Base-by-base conservation (phyloP, 2,888 invertebrate genomes). In the Strigamia maritima region DNA sequence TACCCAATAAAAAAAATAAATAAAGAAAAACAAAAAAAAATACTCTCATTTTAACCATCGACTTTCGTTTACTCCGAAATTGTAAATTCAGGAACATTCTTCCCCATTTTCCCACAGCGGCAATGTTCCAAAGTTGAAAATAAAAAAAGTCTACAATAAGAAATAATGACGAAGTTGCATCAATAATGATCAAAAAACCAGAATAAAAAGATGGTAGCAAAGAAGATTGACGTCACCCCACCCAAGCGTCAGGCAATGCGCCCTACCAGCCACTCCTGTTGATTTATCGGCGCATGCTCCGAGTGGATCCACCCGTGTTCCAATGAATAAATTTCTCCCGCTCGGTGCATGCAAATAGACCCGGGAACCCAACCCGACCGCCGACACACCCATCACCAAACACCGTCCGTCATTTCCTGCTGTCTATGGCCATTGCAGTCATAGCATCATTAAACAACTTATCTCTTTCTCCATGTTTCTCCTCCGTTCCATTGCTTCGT, bases 261-360 rank as follows among this genome's bases (percentile, higher is more conserved):
- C 65, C 24, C 26, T 65, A 26, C 65, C 65, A 65, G 12, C 65
- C 65, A 65, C 65, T 65, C 65, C 65, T 65, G 65, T 65, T 65
- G 65, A 65, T 65, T 65, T 65, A 65, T 65, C 65, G 65, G 14
- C 14, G 65, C 65, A 65, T 65, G 65, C 65, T 65, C 65, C 65
- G 65, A 65, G 65, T 65, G 65, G 65, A 65, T 65, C 65, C 65
- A 65, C 65, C 65, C 65, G 65, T 65, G 65, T 65, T 65, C 65
- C 65, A 65, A 65, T 65, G 65, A 65, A 65, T 65, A 65, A 65
- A 65, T 65, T 65, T 65, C 65, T 65, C 26, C 24, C 65, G 65
- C 65, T 65, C 65, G 26, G 65, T 65, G 65, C 65, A 65, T 65
- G 65, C 65, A 65, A 65, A 65, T 65, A 24, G 65, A 26, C 22